Evolutionary conservation across 2,888 invertebrate genomes (phyloP), one percentile per base, ranked within the genome.

Genomic region (Zootermopsis nevadensis): DNA sequence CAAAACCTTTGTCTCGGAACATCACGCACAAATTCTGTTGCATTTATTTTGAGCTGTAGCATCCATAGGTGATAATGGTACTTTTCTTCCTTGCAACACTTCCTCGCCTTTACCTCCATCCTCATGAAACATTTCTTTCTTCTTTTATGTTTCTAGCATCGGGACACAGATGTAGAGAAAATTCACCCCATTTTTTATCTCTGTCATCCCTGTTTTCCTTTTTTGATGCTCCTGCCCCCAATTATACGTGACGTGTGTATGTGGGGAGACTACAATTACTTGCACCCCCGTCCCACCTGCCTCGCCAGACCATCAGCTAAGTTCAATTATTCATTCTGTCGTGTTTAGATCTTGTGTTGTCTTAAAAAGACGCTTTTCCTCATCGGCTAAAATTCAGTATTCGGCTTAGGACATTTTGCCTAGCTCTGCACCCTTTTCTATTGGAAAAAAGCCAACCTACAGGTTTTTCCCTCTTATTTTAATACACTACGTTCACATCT

Each of bases 301-400:
- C 30, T 27, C 48, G 12, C 15, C 48, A 15, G 48, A 15, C 48
- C 48, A 48, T 48, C 66, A 66, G 27, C 66, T 66, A 30, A 66
- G 10, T 12, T 66, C 66, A 66, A 66, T 66, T 66, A 66, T 66
- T 66, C 66, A 66, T 66, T 66, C 66, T 66, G 66, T 66, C 66
- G 10, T 30, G 30, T 66, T 66, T 66, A 66, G 27, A n/a, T 66
- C 27, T 15, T 12, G n/a, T 66, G 27, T 30, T 8, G 66, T 27
- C 66, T 66, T 4, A 66, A 66, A 66, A 30, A 66, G 12, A 15
- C 48, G 19, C 48, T 15, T 15, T 48, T 48, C 48, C 19, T 19
- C 19, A 4, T 48, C 15, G 48, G 48, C 48, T 19, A 48, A 48
- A 48, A 48, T 19, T 48, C 48, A 15, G 48, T 48, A 19, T 48